phyloP scores from a whole-genome alignment of 1,140 invertebrate species.

The Drosophila kepulauana region DNA sequence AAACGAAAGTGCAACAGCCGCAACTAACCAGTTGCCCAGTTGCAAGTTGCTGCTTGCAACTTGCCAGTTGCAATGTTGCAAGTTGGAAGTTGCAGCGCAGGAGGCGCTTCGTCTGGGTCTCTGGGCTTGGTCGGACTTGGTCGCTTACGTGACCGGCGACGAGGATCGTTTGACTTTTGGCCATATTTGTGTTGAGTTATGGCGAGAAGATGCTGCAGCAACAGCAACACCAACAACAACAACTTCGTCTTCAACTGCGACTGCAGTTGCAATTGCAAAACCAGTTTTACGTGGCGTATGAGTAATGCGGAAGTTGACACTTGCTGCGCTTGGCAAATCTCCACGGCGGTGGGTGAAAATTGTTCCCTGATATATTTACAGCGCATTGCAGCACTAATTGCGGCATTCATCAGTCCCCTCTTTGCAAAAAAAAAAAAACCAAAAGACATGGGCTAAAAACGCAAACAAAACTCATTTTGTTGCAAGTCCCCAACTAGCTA shows the following conservation, averaged over 20 bases:
- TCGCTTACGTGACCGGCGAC: slow-evolving; percentile 72
- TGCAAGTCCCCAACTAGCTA: slow-evolving; percentile 29
- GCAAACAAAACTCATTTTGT: slow-evolving; percentile 61
- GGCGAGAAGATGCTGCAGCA: slow-evolving; percentile 71
- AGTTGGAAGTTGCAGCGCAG: slow-evolving; percentile 5
- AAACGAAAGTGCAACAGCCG: slow-evolving; percentile 76
- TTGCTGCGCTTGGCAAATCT: slow-evolving; percentile 53
- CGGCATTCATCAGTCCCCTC: slow-evolving; percentile 48
- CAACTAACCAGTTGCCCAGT: slow-evolving; percentile 34
- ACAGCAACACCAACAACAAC: slow-evolving; percentile 21
- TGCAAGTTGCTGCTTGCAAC: slow-evolving; percentile 8
- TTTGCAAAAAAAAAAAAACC: slow-evolving; percentile 34
- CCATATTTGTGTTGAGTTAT: slow-evolving; percentile 79
- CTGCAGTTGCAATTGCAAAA: slow-evolving; percentile 34
- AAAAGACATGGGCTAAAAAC: slow-evolving; percentile 30
- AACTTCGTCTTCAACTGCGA: background rate
- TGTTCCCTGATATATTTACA: slow-evolving; percentile 75
- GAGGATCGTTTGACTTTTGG: slow-evolving; percentile 81
- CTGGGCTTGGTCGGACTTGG: slow-evolving; percentile 67
- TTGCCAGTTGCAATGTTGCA: background rate
- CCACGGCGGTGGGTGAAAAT: slow-evolving; percentile 68
- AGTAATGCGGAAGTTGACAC: slow-evolving; percentile 83
- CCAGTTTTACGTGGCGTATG: slow-evolving; percentile 70
- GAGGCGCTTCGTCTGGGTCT: slow-evolving; percentile 41
- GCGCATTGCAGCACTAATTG: slow-evolving; percentile 64